Percentiles rank a stretch among this genome's conserved stretches.
These are phyloP conservation scores for Heliconius sara DNA, from an alignment of 2,888 invertebrate species.

Conservation along the genomic window DNA sequence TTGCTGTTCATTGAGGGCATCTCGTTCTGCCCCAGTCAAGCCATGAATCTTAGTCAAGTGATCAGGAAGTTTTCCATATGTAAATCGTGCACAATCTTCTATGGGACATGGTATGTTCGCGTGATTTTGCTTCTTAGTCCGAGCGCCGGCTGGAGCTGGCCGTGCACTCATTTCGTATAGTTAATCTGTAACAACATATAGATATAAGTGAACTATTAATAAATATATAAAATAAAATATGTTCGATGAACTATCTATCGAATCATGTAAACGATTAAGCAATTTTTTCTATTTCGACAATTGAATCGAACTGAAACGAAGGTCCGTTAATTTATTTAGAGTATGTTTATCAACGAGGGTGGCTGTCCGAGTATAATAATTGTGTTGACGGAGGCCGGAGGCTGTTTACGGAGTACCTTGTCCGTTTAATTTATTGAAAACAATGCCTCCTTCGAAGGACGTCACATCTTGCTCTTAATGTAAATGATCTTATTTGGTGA, in stretches of 20 bases:
- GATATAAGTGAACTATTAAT: background rate
- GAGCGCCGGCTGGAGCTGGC: constrained; percentile 61
- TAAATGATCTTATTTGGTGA: constrained; percentile 6
- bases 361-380: constrained; percentile 83
- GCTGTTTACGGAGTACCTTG: constrained; percentile 76
- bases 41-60: constrained; percentile 81
- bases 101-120: constrained; percentile 82
- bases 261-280: background rate
- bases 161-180: constrained; percentile 63
- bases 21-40: constrained; percentile 77
- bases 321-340: constrained; percentile 82
- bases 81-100: constrained; percentile 81
- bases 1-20: constrained; percentile 79
- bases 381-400: constrained; percentile 79
- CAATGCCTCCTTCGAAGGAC: constrained; percentile 61
- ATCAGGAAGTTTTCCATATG: constrained; percentile 81
- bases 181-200: constrained; percentile 53
- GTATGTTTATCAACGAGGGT: constrained; percentile 78
- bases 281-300: constrained; percentile 9
- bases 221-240: background rate
- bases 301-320: constrained; percentile 37
- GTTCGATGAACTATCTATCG: background rate
- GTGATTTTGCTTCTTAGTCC: constrained; percentile 82
- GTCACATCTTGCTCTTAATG: constrained; percentile 49
- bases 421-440: constrained; percentile 83